Conservation (phyloP, 2,113 vertebrate genomes). For the Limnothrissa miodon region DNA sequence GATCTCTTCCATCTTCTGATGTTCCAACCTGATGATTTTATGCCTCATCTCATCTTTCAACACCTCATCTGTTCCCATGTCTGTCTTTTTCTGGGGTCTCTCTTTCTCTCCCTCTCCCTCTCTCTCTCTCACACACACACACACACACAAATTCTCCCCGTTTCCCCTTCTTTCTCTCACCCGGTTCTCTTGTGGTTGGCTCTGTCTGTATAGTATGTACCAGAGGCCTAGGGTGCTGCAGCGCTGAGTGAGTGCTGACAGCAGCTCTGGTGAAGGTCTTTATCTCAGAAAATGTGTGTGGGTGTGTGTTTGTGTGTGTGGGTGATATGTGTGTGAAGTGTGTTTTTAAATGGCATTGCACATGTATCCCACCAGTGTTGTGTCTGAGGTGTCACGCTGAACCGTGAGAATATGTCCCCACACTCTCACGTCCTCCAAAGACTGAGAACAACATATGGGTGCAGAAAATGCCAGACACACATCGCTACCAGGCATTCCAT, state of each 20-base stretch:
- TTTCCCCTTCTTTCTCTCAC: not conserved
- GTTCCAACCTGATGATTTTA: too few relatives aligned
- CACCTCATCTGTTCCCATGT: too few relatives aligned
- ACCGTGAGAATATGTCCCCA: not conserved
- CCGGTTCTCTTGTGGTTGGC: not conserved
- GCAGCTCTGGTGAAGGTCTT: not conserved
- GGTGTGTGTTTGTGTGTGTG: not conserved
- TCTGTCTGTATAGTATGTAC: not conserved
- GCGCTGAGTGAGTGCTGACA: not conserved
- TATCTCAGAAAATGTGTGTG: not conserved
- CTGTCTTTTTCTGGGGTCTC: conserved; percentile 12
- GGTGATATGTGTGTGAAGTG: not conserved
- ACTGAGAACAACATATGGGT: not conserved
- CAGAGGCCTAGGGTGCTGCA: not conserved
- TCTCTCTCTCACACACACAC: conserved; percentile 33
- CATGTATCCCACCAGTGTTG: not conserved
- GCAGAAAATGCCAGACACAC: not conserved
- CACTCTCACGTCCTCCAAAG: not conserved
- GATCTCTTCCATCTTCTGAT: too few relatives aligned
- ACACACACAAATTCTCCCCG: too few relatives aligned
- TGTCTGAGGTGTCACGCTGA: not conserved
- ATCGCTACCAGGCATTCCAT: not conserved
- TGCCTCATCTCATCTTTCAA: too few relatives aligned
- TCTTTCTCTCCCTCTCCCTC: conserved; percentile 12
- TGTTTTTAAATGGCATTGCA: not conserved